Base-by-base conservation (phyloP, 1,140 invertebrate genomes). In the Thaumetopoea pityocampa region DNA sequence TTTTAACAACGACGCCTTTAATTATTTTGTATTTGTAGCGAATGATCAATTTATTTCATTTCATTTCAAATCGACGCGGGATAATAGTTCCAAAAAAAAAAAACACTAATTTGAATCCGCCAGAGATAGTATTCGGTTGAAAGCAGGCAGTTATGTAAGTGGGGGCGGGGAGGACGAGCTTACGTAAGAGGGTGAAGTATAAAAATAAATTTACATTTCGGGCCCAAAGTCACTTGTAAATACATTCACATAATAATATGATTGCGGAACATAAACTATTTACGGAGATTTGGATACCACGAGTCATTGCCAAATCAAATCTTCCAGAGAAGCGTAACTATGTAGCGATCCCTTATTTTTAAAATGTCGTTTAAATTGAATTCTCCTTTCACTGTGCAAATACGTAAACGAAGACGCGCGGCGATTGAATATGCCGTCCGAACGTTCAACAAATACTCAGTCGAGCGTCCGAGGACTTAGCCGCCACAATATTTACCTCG, bases 81-180 rank as follows among this genome's bases (percentile, higher is more conserved):
- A 6, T 20, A 20, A n/a, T n/a, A n/a, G n/a, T n/a, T n/a, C n/a
- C n/a, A n/a, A n/a, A n/a, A n/a, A n/a, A n/a, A n/a, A n/a, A n/a
- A n/a, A n/a, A n/a, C n/a, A n/a, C n/a, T n/a, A 58, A 74, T 62
- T 65, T 63, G 57, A 64, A 65, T 54, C 44, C 42, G 33, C 28
- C 14, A 34, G 18, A 52, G 49, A 67, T 70, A 67, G 65, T 57
- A 52, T 56, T 62, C 43, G 34, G 50, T 47, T 46, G 46, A 54
- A 71, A 64, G 53, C 62, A 61, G 54, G 22, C 58, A 64, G 77
- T 81, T 81, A 81, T 62, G 74, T 81, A 81, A 81, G 67, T 61
- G 67, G 63, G 61, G 70, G 60, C 51, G 74, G 66, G 62, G 65
- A 46, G 60, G 41, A 41, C 36, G 54, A 57, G 67, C 72, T 81